Percentiles rank a stretch among this genome's conserved stretches.
Conservation (phyloP, 64 coral and sea anemone species). For the Stichodactyla mertensii region DNA sequence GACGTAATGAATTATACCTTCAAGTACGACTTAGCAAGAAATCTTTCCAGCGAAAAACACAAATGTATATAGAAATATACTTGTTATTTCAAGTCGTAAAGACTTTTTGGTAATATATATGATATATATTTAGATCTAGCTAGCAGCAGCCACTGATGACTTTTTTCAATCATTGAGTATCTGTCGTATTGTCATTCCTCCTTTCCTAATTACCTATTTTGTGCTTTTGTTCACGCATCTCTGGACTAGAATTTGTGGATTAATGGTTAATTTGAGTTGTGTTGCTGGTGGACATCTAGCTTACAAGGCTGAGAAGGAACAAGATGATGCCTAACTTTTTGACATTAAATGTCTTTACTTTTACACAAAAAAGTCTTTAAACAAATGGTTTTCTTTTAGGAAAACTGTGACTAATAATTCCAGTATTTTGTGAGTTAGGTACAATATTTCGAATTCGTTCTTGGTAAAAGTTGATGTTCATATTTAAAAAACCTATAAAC, state of each 20-base stretch:
- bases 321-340: too few species aligned
- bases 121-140: too few species aligned
- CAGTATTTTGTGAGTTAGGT: neutral
- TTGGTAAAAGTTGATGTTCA: neutral
- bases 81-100: neutral
- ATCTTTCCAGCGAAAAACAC: neutral
- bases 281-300: too few species aligned
- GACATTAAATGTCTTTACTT: too few species aligned
- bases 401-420: neutral
- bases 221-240: constrained; percentile 1
- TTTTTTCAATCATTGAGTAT: neutral
- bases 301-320: too few species aligned
- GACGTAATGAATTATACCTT: neutral
- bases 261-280: too few species aligned
- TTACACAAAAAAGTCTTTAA: neutral
- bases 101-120: neutral
- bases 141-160: neutral
- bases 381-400: neutral
- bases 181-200: neutral
- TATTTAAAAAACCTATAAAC: neutral
- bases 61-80: neutral
- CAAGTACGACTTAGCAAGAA: neutral
- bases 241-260: neutral
- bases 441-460: neutral
- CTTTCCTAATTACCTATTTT: neutral